These are phyloP conservation scores for Gadus macrocephalus DNA, from an alignment of 2,113 vertebrate species.

Conservation along the genomic window DNA sequence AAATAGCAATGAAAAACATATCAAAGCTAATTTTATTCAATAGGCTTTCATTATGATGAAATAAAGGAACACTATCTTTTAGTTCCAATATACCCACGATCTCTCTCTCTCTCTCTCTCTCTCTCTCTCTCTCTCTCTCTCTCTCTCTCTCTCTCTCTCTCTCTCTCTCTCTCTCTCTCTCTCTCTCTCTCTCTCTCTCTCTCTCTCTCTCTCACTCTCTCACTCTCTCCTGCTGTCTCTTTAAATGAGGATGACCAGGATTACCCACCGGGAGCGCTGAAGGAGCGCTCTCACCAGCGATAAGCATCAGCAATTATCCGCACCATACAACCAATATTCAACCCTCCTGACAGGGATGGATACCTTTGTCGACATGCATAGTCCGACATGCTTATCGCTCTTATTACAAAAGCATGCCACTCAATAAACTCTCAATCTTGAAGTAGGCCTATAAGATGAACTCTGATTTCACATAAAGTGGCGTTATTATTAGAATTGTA, in stretches of 20 bases:
- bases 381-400: no score
- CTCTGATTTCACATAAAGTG: no score
- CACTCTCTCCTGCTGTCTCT: background rate
- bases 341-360: no score
- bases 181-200: background rate
- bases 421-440: no score
- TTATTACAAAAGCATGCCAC: no score
- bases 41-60: background rate
- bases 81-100: background rate
- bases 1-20: background rate
- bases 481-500: background rate
- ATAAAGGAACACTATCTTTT: background rate
- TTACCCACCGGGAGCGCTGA: no score
- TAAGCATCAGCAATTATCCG: no score
- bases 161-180: background rate
- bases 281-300: no score
- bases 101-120: constrained; percentile 1
- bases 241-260: background rate
- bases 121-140: constrained; percentile 1
- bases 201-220: background rate
- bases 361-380: no score
- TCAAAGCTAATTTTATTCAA: background rate
- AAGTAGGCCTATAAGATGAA: no score
- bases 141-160: no score
- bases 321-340: no score